Conservation (phyloP, 1,140 invertebrate species). For the Drepana arcuata region DNA sequence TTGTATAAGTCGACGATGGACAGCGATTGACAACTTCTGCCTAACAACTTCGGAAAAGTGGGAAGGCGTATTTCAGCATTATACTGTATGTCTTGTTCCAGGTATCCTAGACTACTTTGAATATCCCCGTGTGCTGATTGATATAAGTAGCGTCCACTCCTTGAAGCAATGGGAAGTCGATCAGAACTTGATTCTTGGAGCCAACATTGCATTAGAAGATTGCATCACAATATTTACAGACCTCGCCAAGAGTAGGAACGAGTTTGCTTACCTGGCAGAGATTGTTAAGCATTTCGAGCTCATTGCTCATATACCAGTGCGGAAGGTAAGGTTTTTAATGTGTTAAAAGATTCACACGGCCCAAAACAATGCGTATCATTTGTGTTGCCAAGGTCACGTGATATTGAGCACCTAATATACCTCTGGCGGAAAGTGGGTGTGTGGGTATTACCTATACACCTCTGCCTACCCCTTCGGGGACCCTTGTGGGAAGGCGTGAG, state of each 20-base stretch:
- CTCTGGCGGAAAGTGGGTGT: too few relatives aligned
- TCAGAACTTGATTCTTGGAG: slow-evolving; percentile 74
- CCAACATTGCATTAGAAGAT: slow-evolving; percentile 76
- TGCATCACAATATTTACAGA: slow-evolving; percentile 75
- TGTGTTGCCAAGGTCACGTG: too few relatives aligned
- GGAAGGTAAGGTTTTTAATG: slow-evolving; percentile 78
- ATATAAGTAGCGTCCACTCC: slow-evolving; percentile 78
- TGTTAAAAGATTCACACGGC: too few relatives aligned
- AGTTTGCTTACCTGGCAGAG: slow-evolving; percentile 63
- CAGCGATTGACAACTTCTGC: too few relatives aligned
- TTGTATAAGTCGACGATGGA: too few relatives aligned
- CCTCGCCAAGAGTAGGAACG: slow-evolving; percentile 47
- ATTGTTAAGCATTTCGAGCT: slow-evolving; percentile 69
- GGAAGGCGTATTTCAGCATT: not conserved
- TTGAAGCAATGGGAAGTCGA: slow-evolving; percentile 72
- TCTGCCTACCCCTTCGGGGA: too few relatives aligned
- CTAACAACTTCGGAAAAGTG: not conserved
- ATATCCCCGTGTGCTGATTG: slow-evolving; percentile 77
- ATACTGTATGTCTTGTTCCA: slow-evolving; percentile 50
- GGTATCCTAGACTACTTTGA: slow-evolving; percentile 77
- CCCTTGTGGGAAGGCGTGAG: too few relatives aligned
- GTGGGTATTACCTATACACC: too few relatives aligned
- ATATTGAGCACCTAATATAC: too few relatives aligned
- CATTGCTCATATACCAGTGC: slow-evolving; percentile 75
- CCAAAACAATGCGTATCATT: too few relatives aligned